phyloP scores from a whole-genome alignment of 2,113 vertebrate genomes.

The Stegostoma tigrinum region DNA sequence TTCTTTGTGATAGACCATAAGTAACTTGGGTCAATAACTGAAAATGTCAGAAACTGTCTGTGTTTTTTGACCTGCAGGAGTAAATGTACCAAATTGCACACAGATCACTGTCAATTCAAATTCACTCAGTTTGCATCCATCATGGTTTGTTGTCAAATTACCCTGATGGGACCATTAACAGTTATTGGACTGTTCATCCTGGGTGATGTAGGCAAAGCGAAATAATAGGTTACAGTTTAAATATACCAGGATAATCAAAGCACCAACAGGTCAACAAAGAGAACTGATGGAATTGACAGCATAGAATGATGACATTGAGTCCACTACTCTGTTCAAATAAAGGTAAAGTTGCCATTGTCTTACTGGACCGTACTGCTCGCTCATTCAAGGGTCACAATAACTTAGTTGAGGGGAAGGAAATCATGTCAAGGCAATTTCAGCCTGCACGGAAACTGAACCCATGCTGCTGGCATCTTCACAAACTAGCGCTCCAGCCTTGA shows the following conservation, averaged over 20 bases:
- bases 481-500: too few species aligned
- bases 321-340: background rate
- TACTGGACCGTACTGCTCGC: too few species aligned
- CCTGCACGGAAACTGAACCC: too few species aligned
- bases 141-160: background rate
- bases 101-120: background rate
- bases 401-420: too few species aligned
- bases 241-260: background rate
- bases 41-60: background rate
- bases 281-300: background rate
- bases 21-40: background rate
- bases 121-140: background rate
- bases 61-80: background rate
- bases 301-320: background rate
- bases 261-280: background rate
- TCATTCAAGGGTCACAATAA: too few species aligned
- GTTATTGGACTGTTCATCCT: background rate
- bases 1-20: background rate
- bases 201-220: background rate
- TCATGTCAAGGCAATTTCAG: too few species aligned
- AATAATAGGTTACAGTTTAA: background rate
- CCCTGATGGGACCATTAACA: background rate
- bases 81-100: background rate
- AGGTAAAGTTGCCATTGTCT: too few species aligned
- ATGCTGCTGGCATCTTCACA: too few species aligned